Conservation (phyloP, 2,797 vertebrate genomes). For the Chaenodraco wilsoni region DNA sequence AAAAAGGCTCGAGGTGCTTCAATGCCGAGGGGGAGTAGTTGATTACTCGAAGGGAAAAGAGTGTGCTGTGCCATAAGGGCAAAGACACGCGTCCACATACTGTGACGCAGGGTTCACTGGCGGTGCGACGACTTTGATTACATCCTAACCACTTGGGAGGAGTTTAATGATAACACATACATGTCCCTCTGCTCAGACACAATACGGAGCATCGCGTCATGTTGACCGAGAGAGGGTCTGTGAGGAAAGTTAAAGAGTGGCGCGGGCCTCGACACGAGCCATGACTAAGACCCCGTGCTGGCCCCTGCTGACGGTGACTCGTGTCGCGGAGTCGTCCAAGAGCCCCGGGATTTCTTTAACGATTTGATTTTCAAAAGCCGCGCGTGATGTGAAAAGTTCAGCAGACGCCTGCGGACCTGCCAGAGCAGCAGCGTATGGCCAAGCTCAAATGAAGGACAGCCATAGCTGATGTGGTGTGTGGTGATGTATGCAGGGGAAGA, state of each 20-base stretch:
- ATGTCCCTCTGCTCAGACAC: conserved; percentile 65
- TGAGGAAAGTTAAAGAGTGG: conserved; percentile 27
- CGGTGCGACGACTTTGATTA: conserved; percentile 62
- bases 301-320: conserved; percentile 32
- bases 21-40: conserved; percentile 57
- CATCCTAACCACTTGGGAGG: conserved; percentile 68
- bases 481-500: conserved; percentile 54
- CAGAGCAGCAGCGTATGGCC: conserved; percentile 54
- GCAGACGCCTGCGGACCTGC: conserved; percentile 55
- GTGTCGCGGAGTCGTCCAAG: conserved; percentile 50
- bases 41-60: conserved; percentile 70
- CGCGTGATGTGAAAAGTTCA: conserved; percentile 70
- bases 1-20: conserved; percentile 58
- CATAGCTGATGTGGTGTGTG: conserved; percentile 39
- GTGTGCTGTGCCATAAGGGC: conserved; percentile 43
- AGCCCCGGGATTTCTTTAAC: conserved; percentile 58
- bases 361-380: conserved; percentile 51
- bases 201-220: conserved; percentile 62
- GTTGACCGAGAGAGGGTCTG: conserved; percentile 39
- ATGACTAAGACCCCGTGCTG: conserved; percentile 35
- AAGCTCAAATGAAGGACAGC: conserved; percentile 63
- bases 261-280: conserved; percentile 44
- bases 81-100: conserved; percentile 10
- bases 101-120: conserved; percentile 53
- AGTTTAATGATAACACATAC: conserved; percentile 79